These are phyloP conservation scores for Hydroisotoma schaefferi DNA, from an alignment of 2,888 invertebrate genomes.

Conservation along the genomic window DNA sequence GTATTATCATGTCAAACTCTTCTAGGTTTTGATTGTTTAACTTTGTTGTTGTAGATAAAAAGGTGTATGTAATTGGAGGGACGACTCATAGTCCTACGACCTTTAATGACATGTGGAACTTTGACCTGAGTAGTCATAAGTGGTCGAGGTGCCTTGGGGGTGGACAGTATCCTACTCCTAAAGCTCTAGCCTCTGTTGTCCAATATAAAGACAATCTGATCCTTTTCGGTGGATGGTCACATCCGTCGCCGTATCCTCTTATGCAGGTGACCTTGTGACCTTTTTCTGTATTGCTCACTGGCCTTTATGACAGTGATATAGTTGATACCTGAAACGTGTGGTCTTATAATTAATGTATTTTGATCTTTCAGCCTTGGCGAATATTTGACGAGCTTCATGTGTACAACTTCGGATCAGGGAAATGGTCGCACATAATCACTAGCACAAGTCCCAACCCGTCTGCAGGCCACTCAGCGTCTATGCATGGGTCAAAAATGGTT, in stretches of 20 bases:
- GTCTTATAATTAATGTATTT: not conserved
- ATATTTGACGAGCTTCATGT: slow-evolving; percentile 89
- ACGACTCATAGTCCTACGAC: slow-evolving; percentile 91
- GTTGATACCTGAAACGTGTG: not conserved
- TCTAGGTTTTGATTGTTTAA: slow-evolving; percentile 1
- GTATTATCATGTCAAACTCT: not conserved
- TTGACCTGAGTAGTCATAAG: slow-evolving; percentile 77
- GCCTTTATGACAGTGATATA: slow-evolving; percentile 3
- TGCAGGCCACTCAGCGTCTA: slow-evolving; percentile 89
- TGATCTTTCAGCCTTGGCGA: slow-evolving; percentile 62
- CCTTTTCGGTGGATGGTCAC: slow-evolving; percentile 81
- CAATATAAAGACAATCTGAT: slow-evolving; percentile 76
- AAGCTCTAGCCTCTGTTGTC: slow-evolving; percentile 92
- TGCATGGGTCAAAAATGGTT: slow-evolving; percentile 77
- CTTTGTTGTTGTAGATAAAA: slow-evolving; percentile 58
- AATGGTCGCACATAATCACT: slow-evolving; percentile 69
- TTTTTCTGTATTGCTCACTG: not conserved
- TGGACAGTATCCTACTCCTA: slow-evolving; percentile 90
- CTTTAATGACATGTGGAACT: slow-evolving; percentile 93
- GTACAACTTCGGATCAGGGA: slow-evolving; percentile 74
- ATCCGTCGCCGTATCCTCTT: slow-evolving; percentile 44
- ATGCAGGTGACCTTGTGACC: slow-evolving; percentile 42
- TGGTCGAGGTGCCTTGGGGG: slow-evolving; percentile 81
- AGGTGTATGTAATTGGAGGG: slow-evolving; percentile 94
- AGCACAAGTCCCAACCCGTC: slow-evolving; percentile 68